Evolutionary conservation across 2,113 vertebrate genomes (phyloP).

Genomic region (Catharus fuscescens): DNA sequence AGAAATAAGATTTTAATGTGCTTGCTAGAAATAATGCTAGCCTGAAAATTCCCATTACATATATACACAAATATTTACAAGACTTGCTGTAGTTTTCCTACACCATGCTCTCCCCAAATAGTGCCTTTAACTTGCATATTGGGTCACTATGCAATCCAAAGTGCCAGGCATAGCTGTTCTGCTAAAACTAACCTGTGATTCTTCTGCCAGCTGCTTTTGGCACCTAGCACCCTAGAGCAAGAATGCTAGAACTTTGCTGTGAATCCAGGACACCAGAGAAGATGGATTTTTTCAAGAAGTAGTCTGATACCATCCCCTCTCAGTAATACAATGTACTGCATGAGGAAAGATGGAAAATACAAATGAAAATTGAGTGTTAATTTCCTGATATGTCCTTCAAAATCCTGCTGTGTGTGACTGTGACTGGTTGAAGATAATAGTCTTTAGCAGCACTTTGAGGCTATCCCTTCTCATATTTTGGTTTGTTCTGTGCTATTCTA

Average conservation of each 20-base stretch:
- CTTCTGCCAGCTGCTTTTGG: neutral
- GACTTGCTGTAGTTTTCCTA: neutral
- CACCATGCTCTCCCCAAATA: neutral
- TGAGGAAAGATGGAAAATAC: neutral
- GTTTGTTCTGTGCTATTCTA: neutral
- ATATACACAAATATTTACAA: neutral
- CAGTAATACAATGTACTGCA: neutral
- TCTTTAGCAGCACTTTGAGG: neutral
- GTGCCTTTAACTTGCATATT: neutral
- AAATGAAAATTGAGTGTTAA: neutral
- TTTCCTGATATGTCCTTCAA: neutral
- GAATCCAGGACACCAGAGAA: neutral
- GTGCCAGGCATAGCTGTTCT: neutral
- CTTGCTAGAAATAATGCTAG: neutral
- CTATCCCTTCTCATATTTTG: neutral
- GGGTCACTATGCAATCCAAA: neutral
- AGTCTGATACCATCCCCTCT: neutral
- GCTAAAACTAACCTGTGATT: neutral
- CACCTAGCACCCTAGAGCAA: neutral
- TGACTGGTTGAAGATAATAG: neutral
- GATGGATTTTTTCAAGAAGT: neutral
- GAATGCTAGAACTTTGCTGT: neutral
- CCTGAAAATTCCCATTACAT: neutral
- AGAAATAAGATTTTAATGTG: neutral
- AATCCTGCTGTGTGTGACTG: neutral